Evolutionary conservation across 1,140 invertebrate species (phyloP), one percentile per base, ranked within the genome.

Genomic region (Cotesia typhae): DNA sequence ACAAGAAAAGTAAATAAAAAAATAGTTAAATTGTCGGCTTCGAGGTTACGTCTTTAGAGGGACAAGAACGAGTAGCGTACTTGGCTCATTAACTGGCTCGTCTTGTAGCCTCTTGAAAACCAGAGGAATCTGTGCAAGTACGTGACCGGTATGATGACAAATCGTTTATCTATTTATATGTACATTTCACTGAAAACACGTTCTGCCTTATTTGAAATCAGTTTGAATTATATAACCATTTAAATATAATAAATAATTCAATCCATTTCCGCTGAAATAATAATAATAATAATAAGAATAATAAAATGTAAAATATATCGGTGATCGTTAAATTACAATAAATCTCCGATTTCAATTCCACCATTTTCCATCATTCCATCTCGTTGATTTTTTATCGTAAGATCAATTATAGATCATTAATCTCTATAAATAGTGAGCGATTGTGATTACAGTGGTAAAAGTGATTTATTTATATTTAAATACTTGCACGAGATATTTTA

Each of bases 31-130:
- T 47, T 47, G 41, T 47, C 10, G 41, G 10, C n/a, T 37, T 64
- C 12, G 61, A 35, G 36, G n/a, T 47, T 14, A 12, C 37, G 28
- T 37, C 37, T 64, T 64, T 64, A 37, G 37, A 41, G 36, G 37
- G 14, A 60, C 59, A 60, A 60, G 59, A 60, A 60, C 59, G 20
- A 9, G 20, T 20, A 64, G 20, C 20, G 59, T 20, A 64, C 35
- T 64, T 64, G 61, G 36, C 35, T 64, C 61, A 64, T 12, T 61
- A 28, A 35, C 60, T 61, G 10, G 60, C 35, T 61, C 53, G 20
- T 20, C 60, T 37, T 28, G 20, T 6, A 28, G 60, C 17, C 60
- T 61, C 60, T 35, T 38, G 14, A 65, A 65, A 65, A 65, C 63
- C 38, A 2, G 10, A 14, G 63, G 63, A 65, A 61, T 61, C 35